Base-by-base conservation (phyloP, 2,113 vertebrate genomes). In the Leptobrachium ailaonicum region DNA sequence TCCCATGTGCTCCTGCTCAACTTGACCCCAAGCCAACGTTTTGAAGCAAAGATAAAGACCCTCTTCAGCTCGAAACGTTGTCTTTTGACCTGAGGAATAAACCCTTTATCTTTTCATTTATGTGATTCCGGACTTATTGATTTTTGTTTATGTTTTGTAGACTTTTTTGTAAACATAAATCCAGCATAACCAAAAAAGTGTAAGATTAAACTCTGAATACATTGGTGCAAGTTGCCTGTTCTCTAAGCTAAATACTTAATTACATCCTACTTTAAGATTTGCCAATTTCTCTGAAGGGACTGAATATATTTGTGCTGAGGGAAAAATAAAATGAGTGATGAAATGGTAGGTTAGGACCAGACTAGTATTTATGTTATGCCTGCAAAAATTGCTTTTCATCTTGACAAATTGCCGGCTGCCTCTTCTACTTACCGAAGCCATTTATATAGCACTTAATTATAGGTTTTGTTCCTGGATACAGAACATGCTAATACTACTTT, bases 401-500 rank as follows among this genome's bases (percentile, higher is more conserved):
- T 40, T 32, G 62, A 64, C 62, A 64, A 64, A 64, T 64, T 64
- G 62, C n/a, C 13, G 13, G n/a, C 13, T 64, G 62, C 32, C 8
- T 64, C 6, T 32, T 64, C 62, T 64, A 32, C 62, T 64, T 64
- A 64, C 32, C 6, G n/a, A 64, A 64, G 62, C 62, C 62, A 64
- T 64, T 64, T 64, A 64, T 64, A 64, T 40, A 64, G 62, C 62
- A 64, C 20, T 64, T 64, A 64, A 64, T 64, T 64, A 64, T 64
- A 13, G 9, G 62, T 64, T 32, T 64, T 64, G 62, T 64, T 64
- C 40, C 62, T 64, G 62, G 62, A 64, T 40, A 64, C 14, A 64
- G 62, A 64, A 64, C 9, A 64, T 64, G 62, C 62, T 64, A 64
- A 64, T 64, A 8, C 62, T 40, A 64, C n/a, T 64, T 64, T 64